Percentiles rank a stretch among this genome's conserved stretches.
These are phyloP conservation scores for Porites rus DNA, from an alignment of 92 coral and sea anemone species.

Conservation along the genomic window DNA sequence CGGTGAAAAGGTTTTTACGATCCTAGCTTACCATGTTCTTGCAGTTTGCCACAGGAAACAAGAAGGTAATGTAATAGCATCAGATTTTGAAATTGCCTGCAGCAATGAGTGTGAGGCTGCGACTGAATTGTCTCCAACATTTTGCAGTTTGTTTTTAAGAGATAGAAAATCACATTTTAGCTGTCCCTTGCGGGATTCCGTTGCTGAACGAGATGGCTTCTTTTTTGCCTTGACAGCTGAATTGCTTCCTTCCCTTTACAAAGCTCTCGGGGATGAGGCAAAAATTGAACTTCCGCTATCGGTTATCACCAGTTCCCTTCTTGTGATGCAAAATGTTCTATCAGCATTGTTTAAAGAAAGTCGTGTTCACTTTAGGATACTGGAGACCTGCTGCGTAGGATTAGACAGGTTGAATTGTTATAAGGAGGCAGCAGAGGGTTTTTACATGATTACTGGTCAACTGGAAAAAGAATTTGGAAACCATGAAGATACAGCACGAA, in stretches of 20 bases:
- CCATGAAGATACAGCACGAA: background rate
- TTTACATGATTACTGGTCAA: background rate
- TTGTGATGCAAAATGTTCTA: too few species aligned
- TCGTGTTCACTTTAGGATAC: too few species aligned
- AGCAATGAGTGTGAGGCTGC: background rate
- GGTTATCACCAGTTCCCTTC: background rate
- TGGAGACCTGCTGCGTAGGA: too few species aligned
- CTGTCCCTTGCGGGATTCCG: background rate
- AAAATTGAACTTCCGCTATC: background rate
- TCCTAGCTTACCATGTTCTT: slow-evolving; percentile 14
- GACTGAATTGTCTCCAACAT: background rate
- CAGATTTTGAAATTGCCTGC: background rate
- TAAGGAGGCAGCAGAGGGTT: too few species aligned
- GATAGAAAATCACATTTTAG: background rate
- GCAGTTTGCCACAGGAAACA: slow-evolving; percentile 24
- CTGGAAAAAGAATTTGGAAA: background rate
- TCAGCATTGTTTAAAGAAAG: too few species aligned
- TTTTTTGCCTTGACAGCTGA: slow-evolving; percentile 2
- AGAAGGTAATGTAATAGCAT: too few species aligned
- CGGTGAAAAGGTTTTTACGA: slow-evolving; percentile 10
- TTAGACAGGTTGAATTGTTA: too few species aligned
- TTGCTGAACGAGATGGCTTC: slow-evolving; percentile 6
- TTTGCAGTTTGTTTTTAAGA: background rate
- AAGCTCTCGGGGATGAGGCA: background rate
- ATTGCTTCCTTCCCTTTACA: background rate